These are phyloP conservation scores for Micrasema minimum DNA, from an alignment of 1,140 invertebrate species.

Conservation along the genomic window DNA sequence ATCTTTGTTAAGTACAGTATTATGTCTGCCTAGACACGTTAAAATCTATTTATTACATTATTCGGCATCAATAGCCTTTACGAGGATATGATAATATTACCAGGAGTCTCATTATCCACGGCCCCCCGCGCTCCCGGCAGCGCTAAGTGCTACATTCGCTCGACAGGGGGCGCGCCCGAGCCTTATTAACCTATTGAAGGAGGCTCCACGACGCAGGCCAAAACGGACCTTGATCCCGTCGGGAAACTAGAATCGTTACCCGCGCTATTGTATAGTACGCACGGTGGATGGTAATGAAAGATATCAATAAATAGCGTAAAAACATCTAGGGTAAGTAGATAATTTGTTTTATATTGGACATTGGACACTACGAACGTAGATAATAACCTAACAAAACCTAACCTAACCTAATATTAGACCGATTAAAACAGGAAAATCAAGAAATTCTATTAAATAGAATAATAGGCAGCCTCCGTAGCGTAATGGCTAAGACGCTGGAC, in stretches of 20 bases:
- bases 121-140: slow-evolving; percentile 28
- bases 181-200: slow-evolving; percentile 26
- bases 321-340: too few relatives aligned
- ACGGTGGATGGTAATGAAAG: slow-evolving; percentile 23
- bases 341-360: too few relatives aligned
- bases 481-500: too few relatives aligned
- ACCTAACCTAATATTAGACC: too few relatives aligned
- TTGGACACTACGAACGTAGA: too few relatives aligned
- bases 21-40: too few relatives aligned
- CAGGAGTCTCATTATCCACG: slow-evolving; percentile 8
- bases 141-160: slow-evolving; percentile 40
- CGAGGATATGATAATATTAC: slow-evolving; percentile 2
- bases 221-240: slow-evolving; percentile 7
- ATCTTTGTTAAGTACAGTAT: too few relatives aligned
- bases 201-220: background rate
- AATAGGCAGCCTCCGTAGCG: too few relatives aligned
- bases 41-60: background rate
- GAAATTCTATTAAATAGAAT: too few relatives aligned
- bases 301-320: too few relatives aligned
- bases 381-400: too few relatives aligned
- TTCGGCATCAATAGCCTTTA: slow-evolving; percentile 33
- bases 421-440: too few relatives aligned
- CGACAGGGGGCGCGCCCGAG: slow-evolving; percentile 35
- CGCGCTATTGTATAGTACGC: slow-evolving; percentile 42
- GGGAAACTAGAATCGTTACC: slow-evolving; percentile 44